phyloP scores from a whole-genome alignment of 2,888 invertebrate genomes.

The Timandra comae region DNA sequence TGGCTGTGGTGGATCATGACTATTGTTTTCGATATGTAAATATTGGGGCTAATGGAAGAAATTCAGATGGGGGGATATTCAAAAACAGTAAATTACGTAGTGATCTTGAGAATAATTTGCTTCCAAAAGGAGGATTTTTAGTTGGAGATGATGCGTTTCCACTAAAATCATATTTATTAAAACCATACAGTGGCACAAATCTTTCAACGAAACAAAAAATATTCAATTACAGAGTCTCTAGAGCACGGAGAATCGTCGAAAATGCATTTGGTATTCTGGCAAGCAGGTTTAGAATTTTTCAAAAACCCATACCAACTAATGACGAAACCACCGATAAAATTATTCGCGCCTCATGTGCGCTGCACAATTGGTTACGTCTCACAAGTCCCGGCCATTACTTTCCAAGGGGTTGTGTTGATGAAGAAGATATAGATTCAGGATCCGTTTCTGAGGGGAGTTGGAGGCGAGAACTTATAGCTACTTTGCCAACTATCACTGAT shows the following conservation, averaged over 20 bases:
- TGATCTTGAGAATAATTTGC: slow-evolving; percentile 9
- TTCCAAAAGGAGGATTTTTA: slow-evolving; percentile 8
- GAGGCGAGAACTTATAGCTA: too few species aligned
- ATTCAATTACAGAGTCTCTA: slow-evolving; percentile 9
- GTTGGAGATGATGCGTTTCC: slow-evolving; percentile 11
- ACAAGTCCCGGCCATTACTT: too few species aligned
- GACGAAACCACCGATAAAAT: too few species aligned
- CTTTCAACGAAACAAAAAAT: slow-evolving; percentile 8
- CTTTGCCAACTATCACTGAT: too few species aligned
- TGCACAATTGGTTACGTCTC: too few species aligned
- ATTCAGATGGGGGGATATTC: slow-evolving; percentile 6
- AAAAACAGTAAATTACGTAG: too few species aligned
- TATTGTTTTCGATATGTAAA: slow-evolving; percentile 13
- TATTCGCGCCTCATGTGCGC: too few species aligned
- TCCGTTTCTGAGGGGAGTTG: too few species aligned
- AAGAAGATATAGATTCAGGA: too few species aligned
- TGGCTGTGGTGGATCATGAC: slow-evolving; percentile 14
- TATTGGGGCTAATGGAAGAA: slow-evolving; percentile 10
- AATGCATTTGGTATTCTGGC: slow-evolving; percentile 11
- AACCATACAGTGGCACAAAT: slow-evolving; percentile 9
- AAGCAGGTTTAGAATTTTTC: slow-evolving; percentile 7
- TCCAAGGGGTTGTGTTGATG: too few species aligned
- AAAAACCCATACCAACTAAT: slow-evolving; percentile 8
- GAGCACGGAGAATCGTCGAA: slow-evolving; percentile 10
- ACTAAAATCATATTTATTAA: slow-evolving; percentile 11